phyloP scores from a whole-genome alignment of 2,113 vertebrate genomes.

The Octodon degus region DNA sequence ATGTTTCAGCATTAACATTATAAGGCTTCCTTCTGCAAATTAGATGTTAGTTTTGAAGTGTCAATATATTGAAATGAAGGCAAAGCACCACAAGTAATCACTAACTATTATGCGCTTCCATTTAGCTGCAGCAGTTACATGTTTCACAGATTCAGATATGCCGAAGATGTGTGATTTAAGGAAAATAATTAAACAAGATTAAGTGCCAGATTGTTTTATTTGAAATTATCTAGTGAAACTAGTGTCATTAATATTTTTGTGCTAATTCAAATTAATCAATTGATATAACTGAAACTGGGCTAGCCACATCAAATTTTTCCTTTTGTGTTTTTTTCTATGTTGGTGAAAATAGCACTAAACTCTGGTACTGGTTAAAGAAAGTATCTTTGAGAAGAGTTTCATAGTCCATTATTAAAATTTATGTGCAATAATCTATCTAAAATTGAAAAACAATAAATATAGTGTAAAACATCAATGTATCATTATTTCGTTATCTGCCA shows the following conservation, averaged over 20 bases:
- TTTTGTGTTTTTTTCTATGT: background rate
- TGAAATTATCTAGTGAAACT: conserved; percentile 43
- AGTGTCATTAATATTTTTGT: background rate
- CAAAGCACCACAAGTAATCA: conserved; percentile 74
- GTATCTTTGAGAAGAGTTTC: background rate
- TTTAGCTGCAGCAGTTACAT: conserved; percentile 60
- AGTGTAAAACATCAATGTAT: background rate
- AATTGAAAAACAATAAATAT: background rate
- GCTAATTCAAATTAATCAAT: background rate
- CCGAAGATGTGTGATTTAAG: conserved; percentile 51
- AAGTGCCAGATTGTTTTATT: conserved; percentile 18
- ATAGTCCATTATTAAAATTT: background rate
- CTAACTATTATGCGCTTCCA: conserved; percentile 73
- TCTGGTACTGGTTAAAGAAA: background rate
- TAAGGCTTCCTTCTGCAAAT: conserved; percentile 77
- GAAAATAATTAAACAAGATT: background rate
- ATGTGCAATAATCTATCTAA: background rate
- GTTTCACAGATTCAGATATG: conserved; percentile 60
- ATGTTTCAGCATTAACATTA: conserved; percentile 60
- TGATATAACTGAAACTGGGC: background rate
- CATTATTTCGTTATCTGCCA: background rate
- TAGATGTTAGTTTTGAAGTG: conserved; percentile 77
- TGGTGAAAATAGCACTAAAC: background rate
- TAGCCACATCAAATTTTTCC: background rate
- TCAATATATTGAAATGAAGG: conserved; percentile 76